Base-by-base conservation (phyloP, 2,113 vertebrate genomes). In the Cyanoliseus patagonus region DNA sequence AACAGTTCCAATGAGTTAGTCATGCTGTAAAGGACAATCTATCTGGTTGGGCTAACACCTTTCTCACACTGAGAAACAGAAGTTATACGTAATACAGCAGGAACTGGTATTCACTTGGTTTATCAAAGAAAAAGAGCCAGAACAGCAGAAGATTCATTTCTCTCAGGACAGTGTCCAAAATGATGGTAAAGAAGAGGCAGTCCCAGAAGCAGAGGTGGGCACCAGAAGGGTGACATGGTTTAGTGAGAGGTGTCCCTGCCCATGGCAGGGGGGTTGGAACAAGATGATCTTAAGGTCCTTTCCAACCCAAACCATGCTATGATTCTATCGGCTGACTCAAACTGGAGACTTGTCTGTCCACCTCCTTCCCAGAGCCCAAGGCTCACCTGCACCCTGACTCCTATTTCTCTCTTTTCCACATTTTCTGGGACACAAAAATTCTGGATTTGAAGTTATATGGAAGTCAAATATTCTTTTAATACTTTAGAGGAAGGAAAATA, bases 331-430 rank as follows among this genome's bases (percentile, higher is more conserved):
- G 22, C 33, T 59, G 17, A 62, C n/a, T 59, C 28, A 46, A 59
- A 2, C 17, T 57, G 37, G 42, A 74, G 22, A 57, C 18, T 10
- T 69, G 39, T 8, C 18, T 0, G 0, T 20, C 20, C 24, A 23
- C 10, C 14, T 64, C n/a, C 19, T 52, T 73, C 30, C 7, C 12
- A 13, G 42, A 57, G 20, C 1, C 17, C 0, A 1, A 3, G 17
- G 31, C 28, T 52, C 11, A 18, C 49, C n/a, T 37, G 12, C 35
- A 30, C 53, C 74, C 41, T 23, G 31, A 8, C 22, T 63, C 17
- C 8, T 22, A 31, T 7, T 69, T 61, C 49, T 89, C 30, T 63
- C 61, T 83, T 31, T 59, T 23, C 31, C 47, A 37, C 0, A 0
- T 44, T 81, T 44, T 30, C 20, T 28, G n/a, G 35, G 33, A 61